phyloP scores from a whole-genome alignment of 1,140 invertebrate species.

The Drosophila ercepeae region DNA sequence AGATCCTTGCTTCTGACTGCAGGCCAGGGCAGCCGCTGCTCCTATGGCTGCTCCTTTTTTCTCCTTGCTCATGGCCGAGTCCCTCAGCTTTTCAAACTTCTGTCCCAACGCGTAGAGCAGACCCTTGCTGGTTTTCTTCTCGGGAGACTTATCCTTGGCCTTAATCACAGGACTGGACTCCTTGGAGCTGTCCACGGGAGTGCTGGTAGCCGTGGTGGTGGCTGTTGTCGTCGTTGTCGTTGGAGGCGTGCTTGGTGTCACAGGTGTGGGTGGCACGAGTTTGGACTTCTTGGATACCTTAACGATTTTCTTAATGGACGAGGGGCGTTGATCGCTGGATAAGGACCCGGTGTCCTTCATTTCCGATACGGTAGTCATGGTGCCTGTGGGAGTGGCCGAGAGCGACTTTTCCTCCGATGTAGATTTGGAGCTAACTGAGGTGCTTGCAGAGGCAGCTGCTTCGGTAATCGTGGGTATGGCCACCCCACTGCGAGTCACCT shows the following conservation, averaged over 20 bases:
- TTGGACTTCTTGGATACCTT: constrained; percentile 78
- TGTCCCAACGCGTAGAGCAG: constrained; percentile 86
- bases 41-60: constrained; percentile 50
- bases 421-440: constrained; percentile 48
- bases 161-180: constrained; percentile 67
- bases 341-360: constrained; percentile 47
- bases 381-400: constrained; percentile 30
- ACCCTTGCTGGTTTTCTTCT: constrained; percentile 81
- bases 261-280: constrained; percentile 59
- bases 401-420: constrained; percentile 61
- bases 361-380: constrained; percentile 28
- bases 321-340: constrained; percentile 52
- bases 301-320: constrained; percentile 60
- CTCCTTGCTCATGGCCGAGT: constrained; percentile 80
- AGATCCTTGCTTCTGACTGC: constrained; percentile 57
- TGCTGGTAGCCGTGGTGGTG: constrained; percentile 64
- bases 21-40: constrained; percentile 29
- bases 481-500: constrained; percentile 62
- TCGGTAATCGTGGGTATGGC: constrained; percentile 64
- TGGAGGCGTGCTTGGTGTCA: constrained; percentile 39
- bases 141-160: constrained; percentile 69
- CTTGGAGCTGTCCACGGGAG: constrained; percentile 66
- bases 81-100: constrained; percentile 87
- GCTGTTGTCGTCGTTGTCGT: constrained; percentile 21
- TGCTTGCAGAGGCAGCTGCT: background rate